These are phyloP conservation scores for Cliona cf. orientalis DNA, from an alignment of 37 sponge, comb jelly and placozoan species.

Conservation along the genomic window DNA sequence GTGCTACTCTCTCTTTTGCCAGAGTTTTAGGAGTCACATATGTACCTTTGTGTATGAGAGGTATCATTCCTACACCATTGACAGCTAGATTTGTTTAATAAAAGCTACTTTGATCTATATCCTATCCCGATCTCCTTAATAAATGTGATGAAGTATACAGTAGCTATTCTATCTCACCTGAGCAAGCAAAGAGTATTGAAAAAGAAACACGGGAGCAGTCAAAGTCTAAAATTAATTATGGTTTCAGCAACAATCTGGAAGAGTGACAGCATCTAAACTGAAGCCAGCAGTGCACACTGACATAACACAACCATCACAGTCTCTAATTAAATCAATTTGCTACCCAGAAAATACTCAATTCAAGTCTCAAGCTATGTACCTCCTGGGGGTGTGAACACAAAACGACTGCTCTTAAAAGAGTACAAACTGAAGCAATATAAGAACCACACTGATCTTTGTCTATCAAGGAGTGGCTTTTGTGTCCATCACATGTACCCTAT, in stretches of 20 bases:
- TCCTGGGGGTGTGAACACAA: conserved; percentile 52
- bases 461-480: conserved; percentile 45
- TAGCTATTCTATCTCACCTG: conserved; percentile 21
- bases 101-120: neutral
- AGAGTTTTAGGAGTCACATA: conserved; percentile 28
- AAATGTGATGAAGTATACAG: conserved; percentile 42
- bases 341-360: conserved; percentile 37
- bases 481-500: conserved; percentile 23
- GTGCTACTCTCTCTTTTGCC: conserved; percentile 53
- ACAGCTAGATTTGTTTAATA: conserved; percentile 21
- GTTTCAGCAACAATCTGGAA: conserved; percentile 57
- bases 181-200: conserved; percentile 43
- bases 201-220: conserved; percentile 45
- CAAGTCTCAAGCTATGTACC: conserved; percentile 20
- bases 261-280: conserved; percentile 68
- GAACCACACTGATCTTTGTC: conserved; percentile 25
- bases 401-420: conserved; percentile 16
- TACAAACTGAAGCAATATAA: neutral
- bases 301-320: conserved; percentile 41
- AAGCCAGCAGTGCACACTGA: conserved; percentile 42
- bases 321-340: conserved; percentile 48
- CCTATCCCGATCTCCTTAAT: conserved; percentile 37
- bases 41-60: conserved; percentile 37
- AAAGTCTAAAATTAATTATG: conserved; percentile 32
- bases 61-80: conserved; percentile 33